Conservation (phyloP, 2,113 vertebrate genomes). For the Tachuris rubrigastra region DNA sequence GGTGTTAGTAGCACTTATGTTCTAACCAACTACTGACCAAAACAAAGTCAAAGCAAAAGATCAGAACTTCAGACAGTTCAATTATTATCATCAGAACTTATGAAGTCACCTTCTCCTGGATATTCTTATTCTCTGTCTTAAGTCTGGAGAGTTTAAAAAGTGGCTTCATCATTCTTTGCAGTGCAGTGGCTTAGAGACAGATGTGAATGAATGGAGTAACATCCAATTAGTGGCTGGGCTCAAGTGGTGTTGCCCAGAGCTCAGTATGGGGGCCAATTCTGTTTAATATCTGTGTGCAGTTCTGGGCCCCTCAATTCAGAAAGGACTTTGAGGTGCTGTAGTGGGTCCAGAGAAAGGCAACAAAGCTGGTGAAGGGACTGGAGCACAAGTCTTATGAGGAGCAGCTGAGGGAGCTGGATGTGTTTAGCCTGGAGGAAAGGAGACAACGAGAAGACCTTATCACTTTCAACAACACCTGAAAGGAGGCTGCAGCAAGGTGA, state of each 20-base stretch:
- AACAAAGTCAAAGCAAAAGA: background rate
- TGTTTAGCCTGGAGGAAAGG: background rate
- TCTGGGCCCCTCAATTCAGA: background rate
- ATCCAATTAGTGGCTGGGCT: background rate
- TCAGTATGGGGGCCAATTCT: background rate
- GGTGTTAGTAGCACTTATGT: background rate
- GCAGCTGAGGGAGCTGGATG: background rate
- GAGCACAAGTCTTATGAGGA: background rate
- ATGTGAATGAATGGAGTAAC: background rate
- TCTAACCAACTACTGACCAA: background rate
- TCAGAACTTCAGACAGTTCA: background rate
- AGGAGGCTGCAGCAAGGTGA: background rate
- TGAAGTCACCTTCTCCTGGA: background rate
- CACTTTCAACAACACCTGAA: background rate
- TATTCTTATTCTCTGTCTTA: background rate
- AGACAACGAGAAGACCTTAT: rapidly evolving
- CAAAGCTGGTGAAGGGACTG: rapidly evolving
- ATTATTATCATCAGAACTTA: background rate
- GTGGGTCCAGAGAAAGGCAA: background rate
- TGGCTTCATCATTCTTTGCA: background rate
- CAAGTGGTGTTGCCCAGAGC: background rate
- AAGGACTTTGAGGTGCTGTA: background rate
- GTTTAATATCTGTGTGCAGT: background rate
- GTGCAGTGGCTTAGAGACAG: background rate
- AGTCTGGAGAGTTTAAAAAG: background rate